A percentile compares a stretch with the other conserved stretches of the same genome.
These are phyloP conservation scores for Bubo blakistoni DNA, from an alignment of 2,113 vertebrate genomes.

Conservation along the genomic window DNA sequence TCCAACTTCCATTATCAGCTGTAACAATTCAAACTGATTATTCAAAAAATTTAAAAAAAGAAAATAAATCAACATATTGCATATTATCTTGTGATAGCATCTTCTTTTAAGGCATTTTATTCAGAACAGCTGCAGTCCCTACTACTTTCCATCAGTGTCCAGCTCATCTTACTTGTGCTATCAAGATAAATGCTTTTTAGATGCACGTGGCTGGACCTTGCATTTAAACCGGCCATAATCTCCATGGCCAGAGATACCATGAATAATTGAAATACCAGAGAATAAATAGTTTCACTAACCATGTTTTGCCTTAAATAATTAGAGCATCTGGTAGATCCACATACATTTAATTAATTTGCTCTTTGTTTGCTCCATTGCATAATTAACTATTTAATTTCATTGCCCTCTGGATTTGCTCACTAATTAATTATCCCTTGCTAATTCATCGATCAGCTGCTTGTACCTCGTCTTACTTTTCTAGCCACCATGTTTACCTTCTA, in stretches of 20 bases:
- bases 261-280: slow-evolving; percentile 51
- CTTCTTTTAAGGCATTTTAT: not conserved
- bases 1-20: not conserved
- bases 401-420: not conserved
- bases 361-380: not conserved
- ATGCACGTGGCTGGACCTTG: not conserved
- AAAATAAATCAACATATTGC: not conserved
- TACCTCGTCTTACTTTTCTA: not conserved
- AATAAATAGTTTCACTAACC: slow-evolving; percentile 25
- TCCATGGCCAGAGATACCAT: not conserved
- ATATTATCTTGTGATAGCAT: not conserved
- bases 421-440: slow-evolving; percentile 32
- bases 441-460: not conserved
- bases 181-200: slow-evolving; percentile 10
- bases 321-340: slow-evolving; percentile 17
- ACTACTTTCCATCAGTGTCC: not conserved
- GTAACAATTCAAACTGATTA: not conserved
- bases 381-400: slow-evolving; percentile 33
- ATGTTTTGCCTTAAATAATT: slow-evolving; percentile 42
- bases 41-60: not conserved
- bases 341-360: slow-evolving; percentile 28
- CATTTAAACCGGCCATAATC: slow-evolving; percentile 26
- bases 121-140: not conserved
- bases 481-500: not conserved
- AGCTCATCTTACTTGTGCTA: not conserved